These are phyloP conservation scores for Nesidiocoris tenuis DNA, from an alignment of 2,888 invertebrate genomes.

Conservation along the genomic window DNA sequence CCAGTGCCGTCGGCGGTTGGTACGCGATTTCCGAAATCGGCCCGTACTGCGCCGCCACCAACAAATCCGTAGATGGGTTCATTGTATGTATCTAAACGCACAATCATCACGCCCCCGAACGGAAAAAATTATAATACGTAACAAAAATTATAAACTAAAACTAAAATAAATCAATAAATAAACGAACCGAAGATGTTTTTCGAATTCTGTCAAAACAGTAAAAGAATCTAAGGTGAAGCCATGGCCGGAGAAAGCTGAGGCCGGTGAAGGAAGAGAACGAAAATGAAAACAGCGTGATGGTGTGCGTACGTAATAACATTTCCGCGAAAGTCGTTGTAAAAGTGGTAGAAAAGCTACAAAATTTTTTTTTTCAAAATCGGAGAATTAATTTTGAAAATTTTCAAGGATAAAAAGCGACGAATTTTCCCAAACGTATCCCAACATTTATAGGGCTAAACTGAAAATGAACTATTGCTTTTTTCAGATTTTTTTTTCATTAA, in stretches of 20 bases:
- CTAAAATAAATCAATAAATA: background rate
- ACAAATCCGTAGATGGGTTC: slow-evolving; percentile 73
- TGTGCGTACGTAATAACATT: slow-evolving; percentile 31
- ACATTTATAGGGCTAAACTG: too few species aligned
- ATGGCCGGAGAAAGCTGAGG: background rate
- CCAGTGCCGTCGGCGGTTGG: slow-evolving; percentile 63
- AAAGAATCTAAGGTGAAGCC: too few species aligned
- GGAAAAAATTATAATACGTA: slow-evolving; percentile 41
- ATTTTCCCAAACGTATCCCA: too few species aligned
- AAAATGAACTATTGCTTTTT: too few species aligned
- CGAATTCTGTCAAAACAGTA: too few species aligned
- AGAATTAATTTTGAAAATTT: background rate
- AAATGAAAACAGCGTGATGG: slow-evolving; percentile 32
- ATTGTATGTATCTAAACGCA: slow-evolving; percentile 61
- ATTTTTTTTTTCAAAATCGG: background rate
- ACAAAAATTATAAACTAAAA: slow-evolving; percentile 26
- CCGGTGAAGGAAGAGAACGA: slow-evolving; percentile 2
- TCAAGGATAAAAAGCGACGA: background rate
- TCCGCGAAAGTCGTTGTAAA: too few species aligned
- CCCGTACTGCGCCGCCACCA: slow-evolving; percentile 72
- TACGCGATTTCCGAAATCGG: slow-evolving; percentile 69
- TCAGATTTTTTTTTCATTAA: too few species aligned
- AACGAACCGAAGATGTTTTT: too few species aligned
- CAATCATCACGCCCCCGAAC: slow-evolving; percentile 47
- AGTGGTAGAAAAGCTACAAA: background rate